Evolutionary conservation across 2,113 vertebrate genomes (phyloP).

Genomic region (Ictalurus furcatus): DNA sequence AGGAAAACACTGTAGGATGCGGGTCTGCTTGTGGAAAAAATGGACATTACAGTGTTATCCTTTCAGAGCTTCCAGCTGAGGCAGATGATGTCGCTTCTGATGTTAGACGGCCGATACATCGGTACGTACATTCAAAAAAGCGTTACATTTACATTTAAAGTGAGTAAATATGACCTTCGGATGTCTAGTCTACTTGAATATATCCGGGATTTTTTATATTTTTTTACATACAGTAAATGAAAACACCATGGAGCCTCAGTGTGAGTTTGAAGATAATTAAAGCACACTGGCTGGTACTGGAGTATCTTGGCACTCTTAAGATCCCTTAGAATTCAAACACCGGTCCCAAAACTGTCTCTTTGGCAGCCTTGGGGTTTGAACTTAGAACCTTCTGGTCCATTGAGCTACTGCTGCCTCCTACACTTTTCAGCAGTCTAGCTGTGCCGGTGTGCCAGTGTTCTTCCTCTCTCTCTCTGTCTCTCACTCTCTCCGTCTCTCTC

Average conservation of each 20-base stretch:
- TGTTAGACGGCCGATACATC: neutral
- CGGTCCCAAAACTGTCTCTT: neutral
- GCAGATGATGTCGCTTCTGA: neutral
- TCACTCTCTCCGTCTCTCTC: neutral
- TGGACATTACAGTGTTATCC: neutral
- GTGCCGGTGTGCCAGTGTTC: neutral
- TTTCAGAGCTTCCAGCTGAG: neutral
- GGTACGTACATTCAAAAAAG: neutral
- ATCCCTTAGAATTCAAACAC: neutral
- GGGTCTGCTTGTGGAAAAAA: neutral
- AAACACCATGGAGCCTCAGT: neutral
- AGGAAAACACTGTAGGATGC: too few relatives aligned
- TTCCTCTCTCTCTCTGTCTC: neutral
- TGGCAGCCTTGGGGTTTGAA: neutral
- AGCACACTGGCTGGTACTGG: neutral
- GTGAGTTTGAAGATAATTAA: neutral
- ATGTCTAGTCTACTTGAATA: neutral
- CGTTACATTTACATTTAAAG: neutral
- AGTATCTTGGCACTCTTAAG: neutral
- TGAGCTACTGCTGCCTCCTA: neutral
- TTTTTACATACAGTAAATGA: neutral
- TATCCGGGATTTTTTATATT: neutral
- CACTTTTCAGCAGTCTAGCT: conserved; percentile 8
- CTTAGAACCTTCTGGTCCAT: neutral
- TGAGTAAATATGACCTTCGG: neutral